Base-by-base conservation (phyloP, 2,888 invertebrate species). In the Parnassius smintheus region DNA sequence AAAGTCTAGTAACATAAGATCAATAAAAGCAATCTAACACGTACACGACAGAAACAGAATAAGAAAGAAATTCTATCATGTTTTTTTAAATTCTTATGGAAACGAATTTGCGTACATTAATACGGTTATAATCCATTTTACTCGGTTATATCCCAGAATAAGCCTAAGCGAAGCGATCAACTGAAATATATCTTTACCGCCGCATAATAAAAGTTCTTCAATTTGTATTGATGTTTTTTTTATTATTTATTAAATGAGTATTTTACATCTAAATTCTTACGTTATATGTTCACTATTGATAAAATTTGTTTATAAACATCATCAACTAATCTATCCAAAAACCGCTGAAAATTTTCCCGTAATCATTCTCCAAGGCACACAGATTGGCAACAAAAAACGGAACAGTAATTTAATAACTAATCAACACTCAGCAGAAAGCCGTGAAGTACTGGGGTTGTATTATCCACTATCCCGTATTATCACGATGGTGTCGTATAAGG, bases 21-120 rank as follows among this genome's bases (percentile, higher is more conserved):
- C 22, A 13, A 25, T 35, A 25, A 25, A 49, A 50, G 56, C 49
- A 50, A 42, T 55, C 42, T 60, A 54, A 55, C 35, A 22, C 25
- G 45, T 8, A 42, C 35, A 25, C 25, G n/a, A 35, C 50, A 61
- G 49, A 56, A 45, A 56, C 41, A 35, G 42, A 56, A 46, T 51
- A 18, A 18, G 18, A 18, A 18, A 18, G 18, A 18, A 18, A 18
- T 18, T 18, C 18, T 18, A 18, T 18, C 18, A 18, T 18, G 51
- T 61, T 35, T 56, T 18, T 56, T 10, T 10, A 13, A 46, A 61
- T 51, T 46, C 41, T 12, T 3, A 44, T 61, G 41, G 22, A 25
- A 45, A 50, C 51, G 25, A 45, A 56, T 61, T 56, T 56, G 45
- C 44, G 51, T 41, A 56, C 35, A 61, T 61, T 45, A 56, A 51